Evolutionary conservation across 1,140 invertebrate species (phyloP).

Genomic region (Rhynchophorus ferrugineus): DNA sequence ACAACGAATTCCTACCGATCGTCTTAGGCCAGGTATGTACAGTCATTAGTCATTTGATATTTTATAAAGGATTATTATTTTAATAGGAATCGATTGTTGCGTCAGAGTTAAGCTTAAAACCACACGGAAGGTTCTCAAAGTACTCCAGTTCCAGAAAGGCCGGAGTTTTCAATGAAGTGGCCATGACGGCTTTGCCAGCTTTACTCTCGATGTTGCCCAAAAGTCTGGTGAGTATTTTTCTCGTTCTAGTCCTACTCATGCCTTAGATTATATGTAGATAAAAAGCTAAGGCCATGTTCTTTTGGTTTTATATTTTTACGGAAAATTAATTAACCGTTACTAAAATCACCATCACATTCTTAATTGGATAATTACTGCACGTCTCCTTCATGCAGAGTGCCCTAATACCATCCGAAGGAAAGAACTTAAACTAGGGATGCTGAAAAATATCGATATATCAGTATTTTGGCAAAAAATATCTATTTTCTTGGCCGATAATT

Average conservation of each 20-base stretch:
- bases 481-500: too few relatives aligned
- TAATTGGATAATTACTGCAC: too few relatives aligned
- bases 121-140: slow-evolving; percentile 60
- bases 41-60: not conserved
- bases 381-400: too few relatives aligned
- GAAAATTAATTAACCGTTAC: too few relatives aligned
- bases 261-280: too few relatives aligned
- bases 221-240: slow-evolving; percentile 42
- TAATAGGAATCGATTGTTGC: slow-evolving; percentile 54
- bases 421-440: too few relatives aligned
- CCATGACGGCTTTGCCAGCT: slow-evolving; percentile 65
- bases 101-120: slow-evolving; percentile 54
- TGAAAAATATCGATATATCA: too few relatives aligned
- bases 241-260: not conserved
- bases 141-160: slow-evolving; percentile 77
- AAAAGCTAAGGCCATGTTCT: too few relatives aligned
- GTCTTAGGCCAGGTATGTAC: slow-evolving; percentile 59
- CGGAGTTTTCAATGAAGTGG: slow-evolving; percentile 67
- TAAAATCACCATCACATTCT: too few relatives aligned
- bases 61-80: not conserved
- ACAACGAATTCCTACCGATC: slow-evolving; percentile 76
- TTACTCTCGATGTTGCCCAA: slow-evolving; percentile 66
- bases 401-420: too few relatives aligned
- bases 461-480: too few relatives aligned
- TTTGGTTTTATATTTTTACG: too few relatives aligned